Evolutionary conservation across 2,888 invertebrate genomes (phyloP).

Genomic region (Polyommatus icarus): DNA sequence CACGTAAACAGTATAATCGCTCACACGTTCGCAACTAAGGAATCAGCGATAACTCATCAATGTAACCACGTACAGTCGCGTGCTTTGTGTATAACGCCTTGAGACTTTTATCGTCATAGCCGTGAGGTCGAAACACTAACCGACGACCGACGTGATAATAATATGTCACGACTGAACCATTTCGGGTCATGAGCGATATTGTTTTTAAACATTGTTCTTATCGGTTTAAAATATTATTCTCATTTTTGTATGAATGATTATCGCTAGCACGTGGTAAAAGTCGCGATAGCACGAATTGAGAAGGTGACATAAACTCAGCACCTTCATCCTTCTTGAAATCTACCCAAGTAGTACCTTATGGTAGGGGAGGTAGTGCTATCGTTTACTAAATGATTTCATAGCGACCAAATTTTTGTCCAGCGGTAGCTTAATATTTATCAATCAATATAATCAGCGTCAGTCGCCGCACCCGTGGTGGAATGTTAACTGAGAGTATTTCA

Average conservation of each 20-base stretch:
- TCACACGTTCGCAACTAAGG: background rate
- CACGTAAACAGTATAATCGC: background rate
- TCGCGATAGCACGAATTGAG: no score
- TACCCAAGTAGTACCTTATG: no score
- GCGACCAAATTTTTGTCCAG: no score
- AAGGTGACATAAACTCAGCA: no score
- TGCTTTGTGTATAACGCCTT: background rate
- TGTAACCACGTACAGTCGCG: background rate
- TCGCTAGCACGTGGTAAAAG: background rate
- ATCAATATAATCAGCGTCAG: no score
- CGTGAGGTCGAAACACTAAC: background rate
- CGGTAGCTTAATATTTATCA: no score
- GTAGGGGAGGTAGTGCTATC: no score
- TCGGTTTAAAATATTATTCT: background rate
- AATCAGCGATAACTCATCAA: background rate
- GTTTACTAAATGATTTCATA: no score
- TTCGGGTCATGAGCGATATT: background rate
- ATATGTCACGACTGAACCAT: background rate
- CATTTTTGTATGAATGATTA: background rate
- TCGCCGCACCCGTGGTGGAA: no score
- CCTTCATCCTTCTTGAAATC: no score
- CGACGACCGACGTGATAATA: background rate
- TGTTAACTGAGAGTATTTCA: no score
- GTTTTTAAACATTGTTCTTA: conserved; percentile 8
- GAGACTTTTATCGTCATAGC: background rate